Percentiles rank a stretch among this genome's conserved stretches.
Evolutionary conservation across 1,140 invertebrate genomes (phyloP).

Genomic region (Coboldia fuscipes): DNA sequence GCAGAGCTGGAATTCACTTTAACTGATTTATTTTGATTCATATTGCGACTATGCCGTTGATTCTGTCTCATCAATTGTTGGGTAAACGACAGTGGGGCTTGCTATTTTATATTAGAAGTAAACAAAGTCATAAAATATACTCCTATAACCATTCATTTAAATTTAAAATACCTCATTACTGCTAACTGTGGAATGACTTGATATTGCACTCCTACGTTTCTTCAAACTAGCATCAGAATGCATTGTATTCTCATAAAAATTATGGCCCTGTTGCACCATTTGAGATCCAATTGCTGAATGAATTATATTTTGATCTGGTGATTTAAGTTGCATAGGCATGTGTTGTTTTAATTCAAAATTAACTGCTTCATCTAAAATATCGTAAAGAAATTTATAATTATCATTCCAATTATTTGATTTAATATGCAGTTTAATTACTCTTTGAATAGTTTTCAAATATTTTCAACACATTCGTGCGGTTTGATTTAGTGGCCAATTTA

Average conservation of each 20-base stretch:
- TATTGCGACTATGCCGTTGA: conserved; percentile 19
- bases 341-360: conserved; percentile 10
- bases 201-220: conserved; percentile 21
- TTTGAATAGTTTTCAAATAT: conserved; percentile 21
- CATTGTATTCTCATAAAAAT: conserved; percentile 23
- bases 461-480: conserved; percentile 21
- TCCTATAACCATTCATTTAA: neutral
- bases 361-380: neutral
- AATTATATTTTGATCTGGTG: conserved; percentile 13
- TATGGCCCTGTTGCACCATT: conserved; percentile 19
- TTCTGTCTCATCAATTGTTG: conserved; percentile 44
- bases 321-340: conserved; percentile 15
- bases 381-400: too few species aligned
- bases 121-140: too few species aligned
- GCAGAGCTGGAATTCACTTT: neutral
- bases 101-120: conserved; percentile 1
- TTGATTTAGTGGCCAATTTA: conserved; percentile 30
- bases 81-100: conserved; percentile 41
- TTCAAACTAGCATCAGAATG: conserved; percentile 20
- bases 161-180: conserved; percentile 17
- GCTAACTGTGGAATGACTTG: conserved; percentile 22
- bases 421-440: conserved; percentile 9
- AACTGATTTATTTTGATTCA: too few species aligned
- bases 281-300: neutral
- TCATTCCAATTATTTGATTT: too few species aligned